Percentiles rank a stretch among this genome's conserved stretches.
Conservation (phyloP, 2,888 invertebrate species). For the Drosophila nr. perissopoda region DNA sequence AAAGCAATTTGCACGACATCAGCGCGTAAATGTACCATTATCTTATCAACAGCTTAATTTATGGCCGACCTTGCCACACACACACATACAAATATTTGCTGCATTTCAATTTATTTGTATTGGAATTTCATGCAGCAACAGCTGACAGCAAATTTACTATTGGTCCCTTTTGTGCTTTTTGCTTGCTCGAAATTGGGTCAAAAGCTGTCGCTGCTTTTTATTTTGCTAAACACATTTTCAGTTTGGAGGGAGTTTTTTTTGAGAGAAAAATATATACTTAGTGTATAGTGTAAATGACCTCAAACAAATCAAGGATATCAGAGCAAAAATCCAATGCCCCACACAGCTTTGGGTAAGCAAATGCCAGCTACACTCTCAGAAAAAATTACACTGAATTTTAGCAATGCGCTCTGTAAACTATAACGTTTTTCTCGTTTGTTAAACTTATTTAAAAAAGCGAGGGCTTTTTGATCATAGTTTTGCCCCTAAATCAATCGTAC, state of each 20-base stretch:
- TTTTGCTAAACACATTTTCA: constrained; percentile 48
- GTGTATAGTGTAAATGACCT: constrained; percentile 24
- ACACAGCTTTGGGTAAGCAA: neutral
- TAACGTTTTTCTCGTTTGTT: neutral
- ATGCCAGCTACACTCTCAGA: neutral
- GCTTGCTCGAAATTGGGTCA: constrained; percentile 59
- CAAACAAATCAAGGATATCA: constrained; percentile 51
- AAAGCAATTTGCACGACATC: constrained; percentile 61
- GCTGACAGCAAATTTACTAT: constrained; percentile 11
- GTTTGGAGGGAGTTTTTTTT: constrained; percentile 60
- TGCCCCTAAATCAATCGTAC: no score
- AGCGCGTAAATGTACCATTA: constrained; percentile 67
- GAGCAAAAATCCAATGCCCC: constrained; percentile 34
- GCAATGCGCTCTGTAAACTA: neutral
- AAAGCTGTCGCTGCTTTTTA: constrained; percentile 44
- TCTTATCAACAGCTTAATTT: constrained; percentile 61
- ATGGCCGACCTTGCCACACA: constrained; percentile 52
- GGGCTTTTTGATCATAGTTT: no score
- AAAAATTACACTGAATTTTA: neutral
- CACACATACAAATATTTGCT: constrained; percentile 47
- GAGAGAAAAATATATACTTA: neutral
- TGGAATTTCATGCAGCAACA: constrained; percentile 61
- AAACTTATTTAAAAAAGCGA: no score
- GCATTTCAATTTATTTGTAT: constrained; percentile 46
- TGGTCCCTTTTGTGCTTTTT: constrained; percentile 14